Conservation (phyloP, 2,888 invertebrate genomes). For the Polyploca ridens region DNA sequence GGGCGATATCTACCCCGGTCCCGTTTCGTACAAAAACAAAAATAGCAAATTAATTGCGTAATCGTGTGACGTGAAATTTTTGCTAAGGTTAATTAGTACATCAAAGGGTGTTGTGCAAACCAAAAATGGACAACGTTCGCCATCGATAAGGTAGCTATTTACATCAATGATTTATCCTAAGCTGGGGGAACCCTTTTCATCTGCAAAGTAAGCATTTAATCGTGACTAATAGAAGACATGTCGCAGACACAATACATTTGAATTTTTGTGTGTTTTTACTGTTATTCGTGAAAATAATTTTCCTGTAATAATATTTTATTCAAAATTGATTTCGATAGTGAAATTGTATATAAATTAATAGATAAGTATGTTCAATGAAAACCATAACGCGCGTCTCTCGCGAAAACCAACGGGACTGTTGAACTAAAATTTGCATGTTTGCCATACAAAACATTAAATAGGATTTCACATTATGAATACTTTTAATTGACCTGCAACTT, state of each 20-base stretch:
- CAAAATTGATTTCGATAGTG: too few relatives aligned
- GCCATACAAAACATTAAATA: too few relatives aligned
- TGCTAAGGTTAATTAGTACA: slow-evolving; percentile 61
- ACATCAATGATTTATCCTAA: neutral
- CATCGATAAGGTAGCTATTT: slow-evolving; percentile 47
- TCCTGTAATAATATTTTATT: too few relatives aligned
- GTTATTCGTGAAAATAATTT: too few relatives aligned
- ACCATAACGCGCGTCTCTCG: too few relatives aligned
- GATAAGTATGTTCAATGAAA: too few relatives aligned
- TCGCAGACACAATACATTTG: neutral
- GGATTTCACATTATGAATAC: too few relatives aligned
- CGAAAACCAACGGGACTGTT: too few relatives aligned
- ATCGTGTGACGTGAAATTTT: slow-evolving; percentile 71
- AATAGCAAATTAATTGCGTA: slow-evolving; percentile 82
- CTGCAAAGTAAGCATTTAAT: neutral
- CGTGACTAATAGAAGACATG: neutral
- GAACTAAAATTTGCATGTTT: too few relatives aligned
- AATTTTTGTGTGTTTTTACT: too few relatives aligned
- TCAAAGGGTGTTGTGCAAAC: slow-evolving; percentile 52
- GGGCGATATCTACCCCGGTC: slow-evolving; percentile 74
- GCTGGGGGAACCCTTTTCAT: neutral
- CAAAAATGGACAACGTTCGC: slow-evolving; percentile 45
- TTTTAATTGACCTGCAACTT: too few relatives aligned
- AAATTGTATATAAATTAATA: too few relatives aligned
- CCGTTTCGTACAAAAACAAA: slow-evolving; percentile 76